Conservation (phyloP, 2,797 vertebrate genomes). For the Malurus leucopterus region DNA sequence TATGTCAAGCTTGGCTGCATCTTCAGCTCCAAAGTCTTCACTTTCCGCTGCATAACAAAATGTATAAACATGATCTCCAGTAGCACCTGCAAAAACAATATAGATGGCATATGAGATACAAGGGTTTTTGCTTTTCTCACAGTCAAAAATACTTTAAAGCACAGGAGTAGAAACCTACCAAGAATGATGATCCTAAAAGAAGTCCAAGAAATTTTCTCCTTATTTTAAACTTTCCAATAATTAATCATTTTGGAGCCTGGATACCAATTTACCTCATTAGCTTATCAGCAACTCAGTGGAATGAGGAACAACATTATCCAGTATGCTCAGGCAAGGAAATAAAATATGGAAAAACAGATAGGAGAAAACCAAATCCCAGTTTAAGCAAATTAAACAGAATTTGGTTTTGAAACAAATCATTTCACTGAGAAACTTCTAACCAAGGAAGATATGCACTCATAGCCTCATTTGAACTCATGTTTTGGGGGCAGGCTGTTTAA, state of each 20-base stretch:
- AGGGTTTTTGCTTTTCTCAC: background rate
- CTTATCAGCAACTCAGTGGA: background rate
- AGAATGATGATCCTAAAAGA: background rate
- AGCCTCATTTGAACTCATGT: fast-evolving
- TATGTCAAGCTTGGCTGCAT: constrained; percentile 86
- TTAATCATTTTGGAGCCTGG: background rate
- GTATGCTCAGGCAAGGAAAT: background rate
- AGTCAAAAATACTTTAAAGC: background rate
- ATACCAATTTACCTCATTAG: background rate
- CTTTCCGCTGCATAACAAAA: constrained; percentile 82
- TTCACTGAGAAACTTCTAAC: background rate
- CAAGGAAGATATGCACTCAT: background rate
- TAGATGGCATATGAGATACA: fast-evolving
- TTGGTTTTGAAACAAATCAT: background rate
- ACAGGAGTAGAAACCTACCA: background rate
- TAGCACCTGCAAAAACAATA: constrained; percentile 78
- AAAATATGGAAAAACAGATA: background rate
- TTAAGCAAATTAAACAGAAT: background rate
- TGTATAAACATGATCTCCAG: constrained; percentile 86
- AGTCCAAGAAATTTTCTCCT: background rate
- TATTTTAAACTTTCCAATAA: background rate
- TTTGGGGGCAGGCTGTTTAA: background rate
- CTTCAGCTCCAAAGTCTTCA: constrained; percentile 91
- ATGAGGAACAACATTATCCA: background rate
- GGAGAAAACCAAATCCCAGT: background rate